Evolutionary conservation across 2,113 vertebrate species (phyloP), one percentile per base, ranked within the genome.

Genomic region (Leptobrachium ailaonicum): DNA sequence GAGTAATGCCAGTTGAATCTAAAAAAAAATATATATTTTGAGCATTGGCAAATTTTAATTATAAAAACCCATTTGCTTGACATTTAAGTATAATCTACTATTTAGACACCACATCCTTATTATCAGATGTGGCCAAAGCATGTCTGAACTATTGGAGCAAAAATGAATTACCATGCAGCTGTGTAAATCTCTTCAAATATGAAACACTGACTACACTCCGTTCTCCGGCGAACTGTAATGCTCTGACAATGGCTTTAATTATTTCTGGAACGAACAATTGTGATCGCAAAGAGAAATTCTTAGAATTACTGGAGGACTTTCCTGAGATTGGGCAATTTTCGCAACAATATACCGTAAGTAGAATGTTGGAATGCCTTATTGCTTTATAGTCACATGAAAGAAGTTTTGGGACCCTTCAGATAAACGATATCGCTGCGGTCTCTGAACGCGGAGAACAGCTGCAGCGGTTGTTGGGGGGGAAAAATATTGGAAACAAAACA

Each of bases 401-500:
- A 12, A 79, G 20, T 70, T 56, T 66, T 80, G 62, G 63, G 70
- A 41, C n/a, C 41, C 41, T 40, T 72, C 70, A 9, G 66, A 77
- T 45, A 77, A 77, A 41, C 32, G 20, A 63, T 66, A 72, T 56
- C 11, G 11, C 13, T 72, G n/a, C 71, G 75, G 43, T 50, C 45
- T 71, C 44, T 45, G 66, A 68, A 53, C 64, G n/a, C 47, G 32
- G 44, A 71, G 10, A 73, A 13, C 54, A 73, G 54, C 77, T 73
- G 70, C 77, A 73, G 77, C 41, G 14, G 62, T 13, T 90, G 92
- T 90, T 89, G 85, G 85, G 91, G 92, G 91, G 91, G 92, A 92
- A 53, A 86, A 91, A 92, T 91, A 45, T 87, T 89, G 89, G 86
- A 83, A 85, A 63, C 53, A 88, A 92, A 92, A 92, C 93, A 90